Evolutionary conservation across 53 echinoderm and acorn worm genomes (phyloP), one percentile per base, ranked within the genome.

Genomic region (Pentamera pediparva): DNA sequence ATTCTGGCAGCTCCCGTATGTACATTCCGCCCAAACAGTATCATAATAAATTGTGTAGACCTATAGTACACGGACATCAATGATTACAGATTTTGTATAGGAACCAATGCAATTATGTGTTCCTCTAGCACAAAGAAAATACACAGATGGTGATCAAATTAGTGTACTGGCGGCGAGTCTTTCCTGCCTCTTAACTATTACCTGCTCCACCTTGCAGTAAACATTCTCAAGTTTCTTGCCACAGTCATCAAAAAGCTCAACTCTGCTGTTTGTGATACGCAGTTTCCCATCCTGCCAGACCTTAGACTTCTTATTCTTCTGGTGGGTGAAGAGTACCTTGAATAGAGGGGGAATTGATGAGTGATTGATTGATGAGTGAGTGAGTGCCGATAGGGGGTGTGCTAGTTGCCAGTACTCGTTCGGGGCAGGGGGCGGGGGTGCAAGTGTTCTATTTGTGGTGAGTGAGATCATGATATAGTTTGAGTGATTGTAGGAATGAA

Each of bases 291-390:
- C 96, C 29, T 96, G 96, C 96, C 96, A 96, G 0, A 41, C 77
- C 60, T 96, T 96, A 34, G 83, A 81, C 54, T 96, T 96, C 77
- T 96, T 96, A 32, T 82, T 91, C 61, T 96, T 96, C 74, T 96
- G 96, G 43, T 96, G 96, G 0, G 96, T 91, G 75, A 91, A 96
- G 56, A 96, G 62, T 5, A 96, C 88, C 94, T 94, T 38, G 5
- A 80, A 59, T n/a, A 6, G 10, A 71, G 31, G 28, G 4, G 28
- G 47, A 9, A n/a, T 41, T 15, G 8, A 15, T 41, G 15, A 41
- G 8, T 10, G 15, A 41, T 8, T 41, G 9, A 41, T 10, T 41
- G 43, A 41, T 8, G 15, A 41, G 15, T 10, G 15, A 15, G 43
- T 15, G 15, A 41, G 15, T 41, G n/a, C n/a, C n/a, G n/a, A n/a